Evolutionary conservation across 2,797 vertebrate species (phyloP).

Genomic region (Myotis findleyi): DNA sequence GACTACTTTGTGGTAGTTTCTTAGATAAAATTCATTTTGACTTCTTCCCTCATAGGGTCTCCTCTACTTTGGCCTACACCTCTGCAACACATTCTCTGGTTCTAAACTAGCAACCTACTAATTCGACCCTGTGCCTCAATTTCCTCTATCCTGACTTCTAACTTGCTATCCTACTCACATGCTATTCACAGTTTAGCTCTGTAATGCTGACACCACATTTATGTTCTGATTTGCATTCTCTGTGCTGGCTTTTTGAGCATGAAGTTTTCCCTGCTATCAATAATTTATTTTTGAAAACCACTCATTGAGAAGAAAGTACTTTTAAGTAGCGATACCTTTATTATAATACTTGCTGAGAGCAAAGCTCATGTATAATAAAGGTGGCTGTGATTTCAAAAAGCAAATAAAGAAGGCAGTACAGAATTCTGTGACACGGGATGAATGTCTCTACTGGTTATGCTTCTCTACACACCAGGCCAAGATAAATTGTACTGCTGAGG

Average conservation of each 20-base stretch:
- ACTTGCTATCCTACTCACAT: not conserved
- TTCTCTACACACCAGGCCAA: not conserved
- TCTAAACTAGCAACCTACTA: not conserved
- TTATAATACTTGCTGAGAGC: conserved; percentile 56
- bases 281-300: conserved; percentile 68
- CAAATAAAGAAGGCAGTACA: conserved; percentile 45
- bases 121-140: not conserved
- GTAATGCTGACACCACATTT: not conserved
- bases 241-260: not conserved
- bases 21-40: not conserved
- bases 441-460: not conserved
- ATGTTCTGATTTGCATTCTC: conserved; percentile 52
- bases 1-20: not conserved
- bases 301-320: conserved; percentile 55
- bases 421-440: not conserved
- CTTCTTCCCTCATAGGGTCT: not conserved
- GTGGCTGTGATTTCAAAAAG: not conserved
- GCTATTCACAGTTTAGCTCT: not conserved
- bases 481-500: not conserved
- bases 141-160: not conserved
- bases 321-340: conserved; percentile 51
- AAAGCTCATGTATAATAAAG: conserved; percentile 59
- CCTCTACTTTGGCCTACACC: not conserved
- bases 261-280: conserved; percentile 21
- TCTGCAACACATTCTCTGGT: not conserved